A percentile compares a stretch with the other conserved stretches of the same genome.
These are phyloP conservation scores for Dexiosoma caninum DNA, from an alignment of 2,888 invertebrate species.

Conservation along the genomic window DNA sequence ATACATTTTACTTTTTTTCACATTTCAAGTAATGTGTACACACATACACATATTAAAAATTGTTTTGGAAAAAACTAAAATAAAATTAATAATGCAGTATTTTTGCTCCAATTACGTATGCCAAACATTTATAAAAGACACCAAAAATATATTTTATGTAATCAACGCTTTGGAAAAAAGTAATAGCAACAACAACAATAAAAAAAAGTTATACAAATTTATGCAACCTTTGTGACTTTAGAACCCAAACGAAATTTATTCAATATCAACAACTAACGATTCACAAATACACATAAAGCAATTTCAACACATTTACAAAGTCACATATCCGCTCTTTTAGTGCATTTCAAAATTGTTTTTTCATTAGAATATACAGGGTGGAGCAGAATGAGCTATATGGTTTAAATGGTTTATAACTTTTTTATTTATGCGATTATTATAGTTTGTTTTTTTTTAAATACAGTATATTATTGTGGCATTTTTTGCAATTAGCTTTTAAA, in stretches of 20 bases:
- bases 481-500: no score
- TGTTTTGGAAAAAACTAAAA: neutral
- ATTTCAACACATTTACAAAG: neutral
- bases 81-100: conserved; percentile 62
- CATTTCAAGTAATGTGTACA: neutral
- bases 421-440: no score
- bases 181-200: neutral
- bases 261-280: neutral
- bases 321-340: conserved; percentile 4
- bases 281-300: neutral
- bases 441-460: no score
- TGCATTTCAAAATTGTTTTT: neutral
- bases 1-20: no score
- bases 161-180: conserved; percentile 28
- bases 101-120: conserved; percentile 60
- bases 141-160: conserved; percentile 47
- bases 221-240: conserved; percentile 51
- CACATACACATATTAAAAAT: neutral
- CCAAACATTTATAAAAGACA: conserved; percentile 46
- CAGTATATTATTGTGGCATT: no score
- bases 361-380: neutral
- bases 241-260: conserved; percentile 31
- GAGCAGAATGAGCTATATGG: no score
- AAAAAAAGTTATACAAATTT: conserved; percentile 37
- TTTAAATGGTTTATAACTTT: no score